Percentiles rank a stretch among this genome's conserved stretches.
phyloP scores from a whole-genome alignment of 2,797 vertebrate genomes.

The Coregonus sp. region DNA sequence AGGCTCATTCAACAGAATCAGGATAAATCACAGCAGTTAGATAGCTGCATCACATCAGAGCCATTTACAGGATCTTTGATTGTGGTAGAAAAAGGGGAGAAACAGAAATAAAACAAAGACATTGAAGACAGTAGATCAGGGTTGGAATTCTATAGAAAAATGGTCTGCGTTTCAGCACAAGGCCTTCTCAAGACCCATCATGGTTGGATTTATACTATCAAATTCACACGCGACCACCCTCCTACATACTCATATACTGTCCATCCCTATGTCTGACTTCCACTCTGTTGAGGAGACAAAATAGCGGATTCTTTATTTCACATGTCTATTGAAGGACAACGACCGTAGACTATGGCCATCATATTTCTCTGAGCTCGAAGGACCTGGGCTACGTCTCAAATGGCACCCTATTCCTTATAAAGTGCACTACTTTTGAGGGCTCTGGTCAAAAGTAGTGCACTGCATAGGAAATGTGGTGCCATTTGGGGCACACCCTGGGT shows the following conservation, averaged over 20 bases:
- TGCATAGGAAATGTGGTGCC: neutral
- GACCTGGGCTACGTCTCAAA: too few species aligned
- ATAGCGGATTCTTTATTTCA: neutral
- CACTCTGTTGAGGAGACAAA: neutral
- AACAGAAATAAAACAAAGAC: neutral
- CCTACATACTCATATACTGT: neutral
- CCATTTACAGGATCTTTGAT: neutral
- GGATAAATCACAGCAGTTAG: slow-evolving; percentile 54
- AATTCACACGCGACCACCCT: neutral
- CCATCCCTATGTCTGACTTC: neutral
- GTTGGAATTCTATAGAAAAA: neutral
- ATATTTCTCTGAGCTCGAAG: slow-evolving; percentile 3
- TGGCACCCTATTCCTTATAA: too few species aligned
- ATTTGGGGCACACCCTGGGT: neutral
- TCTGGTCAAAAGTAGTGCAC: too few species aligned
- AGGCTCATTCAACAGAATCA: slow-evolving; percentile 59
- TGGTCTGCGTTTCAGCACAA: too few species aligned
- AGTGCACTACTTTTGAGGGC: neutral
- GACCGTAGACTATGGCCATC: neutral
- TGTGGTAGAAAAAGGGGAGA: neutral
- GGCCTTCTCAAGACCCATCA: too few species aligned
- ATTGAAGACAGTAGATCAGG: too few species aligned
- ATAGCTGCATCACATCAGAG: slow-evolving; percentile 31
- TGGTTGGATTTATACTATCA: neutral
- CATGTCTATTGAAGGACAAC: neutral